phyloP scores from a whole-genome alignment of 1,140 invertebrate genomes.

The Eciton burchellii region DNA sequence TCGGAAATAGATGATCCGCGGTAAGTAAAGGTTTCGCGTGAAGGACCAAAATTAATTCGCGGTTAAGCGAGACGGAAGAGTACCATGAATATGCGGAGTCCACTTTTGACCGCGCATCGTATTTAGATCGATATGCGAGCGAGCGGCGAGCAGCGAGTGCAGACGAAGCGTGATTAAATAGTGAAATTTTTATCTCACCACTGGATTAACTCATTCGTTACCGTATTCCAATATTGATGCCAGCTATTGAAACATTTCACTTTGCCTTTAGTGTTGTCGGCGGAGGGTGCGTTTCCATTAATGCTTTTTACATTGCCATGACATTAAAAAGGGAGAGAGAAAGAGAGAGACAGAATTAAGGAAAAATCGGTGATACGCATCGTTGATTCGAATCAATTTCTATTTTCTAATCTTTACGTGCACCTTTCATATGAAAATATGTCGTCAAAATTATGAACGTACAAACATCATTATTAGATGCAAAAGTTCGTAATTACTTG shows the following conservation, averaged over 20 bases:
- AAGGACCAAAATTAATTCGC: slow-evolving; percentile 72
- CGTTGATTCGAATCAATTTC: neutral
- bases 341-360: neutral
- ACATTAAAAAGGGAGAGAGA: neutral
- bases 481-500: neutral
- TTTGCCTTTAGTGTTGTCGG: neutral
- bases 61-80: slow-evolving; percentile 50
- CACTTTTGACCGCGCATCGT: slow-evolving; percentile 23
- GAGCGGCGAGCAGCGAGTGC: neutral
- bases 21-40: slow-evolving; percentile 19
- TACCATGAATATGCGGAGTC: slow-evolving; percentile 60
- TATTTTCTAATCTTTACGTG: neutral
- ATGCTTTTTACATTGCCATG: slow-evolving; percentile 33
- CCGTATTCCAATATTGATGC: slow-evolving; percentile 33
- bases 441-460: neutral
- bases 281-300: neutral
- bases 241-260: slow-evolving; percentile 1
- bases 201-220: slow-evolving; percentile 57
- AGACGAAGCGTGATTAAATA: neutral
- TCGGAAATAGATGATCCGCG: slow-evolving; percentile 67
- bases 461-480: neutral
- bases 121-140: slow-evolving; percentile 18
- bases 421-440: neutral
- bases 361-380: neutral
- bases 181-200: slow-evolving; percentile 45